Conservation (phyloP, 2,888 invertebrate genomes). For the Lacanobia wlatinum region DNA sequence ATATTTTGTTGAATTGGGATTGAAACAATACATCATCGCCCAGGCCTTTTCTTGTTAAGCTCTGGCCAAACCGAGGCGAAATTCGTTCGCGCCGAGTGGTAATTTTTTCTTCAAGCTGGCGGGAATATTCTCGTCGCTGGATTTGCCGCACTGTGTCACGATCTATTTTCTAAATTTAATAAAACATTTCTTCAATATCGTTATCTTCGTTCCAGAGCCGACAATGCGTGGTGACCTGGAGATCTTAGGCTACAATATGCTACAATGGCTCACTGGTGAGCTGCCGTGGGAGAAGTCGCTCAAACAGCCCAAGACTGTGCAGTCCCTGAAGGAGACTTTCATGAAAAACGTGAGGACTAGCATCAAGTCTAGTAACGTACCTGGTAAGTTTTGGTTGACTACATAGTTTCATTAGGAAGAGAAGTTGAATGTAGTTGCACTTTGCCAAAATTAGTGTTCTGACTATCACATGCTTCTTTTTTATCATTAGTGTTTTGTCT, state of each 20-base stretch:
- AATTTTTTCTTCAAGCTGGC: too few relatives aligned
- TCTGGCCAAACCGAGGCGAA: too few relatives aligned
- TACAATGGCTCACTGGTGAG: slow-evolving; percentile 96
- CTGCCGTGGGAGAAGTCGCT: slow-evolving; percentile 96
- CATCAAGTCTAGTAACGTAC: slow-evolving; percentile 80
- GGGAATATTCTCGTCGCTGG: too few relatives aligned
- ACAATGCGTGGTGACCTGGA: slow-evolving; percentile 98
- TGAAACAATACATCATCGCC: too few relatives aligned
- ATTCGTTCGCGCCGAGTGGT: too few relatives aligned
- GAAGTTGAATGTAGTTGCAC: neutral
- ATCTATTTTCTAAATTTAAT: too few relatives aligned
- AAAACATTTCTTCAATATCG: neutral
- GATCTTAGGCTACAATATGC: slow-evolving; percentile 97
- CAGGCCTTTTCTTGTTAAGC: too few relatives aligned
- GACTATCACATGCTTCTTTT: neutral
- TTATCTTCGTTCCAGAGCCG: slow-evolving; percentile 85
- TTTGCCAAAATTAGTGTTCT: neutral
- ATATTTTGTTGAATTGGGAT: too few relatives aligned
- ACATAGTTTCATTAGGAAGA: neutral
- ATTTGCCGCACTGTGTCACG: too few relatives aligned
- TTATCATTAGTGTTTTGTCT: too few relatives aligned
- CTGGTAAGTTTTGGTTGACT: slow-evolving; percentile 73
- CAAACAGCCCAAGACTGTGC: slow-evolving; percentile 91
- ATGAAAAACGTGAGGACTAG: slow-evolving; percentile 90
- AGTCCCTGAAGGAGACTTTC: slow-evolving; percentile 93